Conservation (phyloP, 2,113 vertebrate species). For the Heliornis fulica region DNA sequence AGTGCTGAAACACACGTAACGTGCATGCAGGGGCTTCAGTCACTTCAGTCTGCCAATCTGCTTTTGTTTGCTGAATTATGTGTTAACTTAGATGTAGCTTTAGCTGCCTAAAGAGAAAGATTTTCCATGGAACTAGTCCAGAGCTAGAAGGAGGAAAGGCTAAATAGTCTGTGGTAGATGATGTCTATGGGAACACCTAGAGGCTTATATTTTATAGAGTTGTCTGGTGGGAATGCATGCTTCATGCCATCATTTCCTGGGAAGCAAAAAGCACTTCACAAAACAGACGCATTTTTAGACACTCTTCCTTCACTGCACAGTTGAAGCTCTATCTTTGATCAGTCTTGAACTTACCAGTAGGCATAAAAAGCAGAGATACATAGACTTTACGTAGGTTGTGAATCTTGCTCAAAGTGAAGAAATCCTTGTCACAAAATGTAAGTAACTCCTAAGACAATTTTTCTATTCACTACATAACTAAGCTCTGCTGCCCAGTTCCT, state of each 20-base stretch:
- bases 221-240: background rate
- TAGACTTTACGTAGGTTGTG: background rate
- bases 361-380: background rate
- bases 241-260: background rate
- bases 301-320: background rate
- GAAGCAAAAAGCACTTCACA: background rate
- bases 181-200: slow-evolving; percentile 41
- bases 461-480: background rate
- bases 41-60: background rate
- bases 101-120: background rate
- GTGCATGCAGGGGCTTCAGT: background rate
- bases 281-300: background rate
- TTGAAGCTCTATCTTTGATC: background rate
- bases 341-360: background rate
- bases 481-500: background rate
- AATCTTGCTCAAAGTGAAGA: background rate
- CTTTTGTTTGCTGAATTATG: background rate
- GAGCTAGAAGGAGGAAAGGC: background rate
- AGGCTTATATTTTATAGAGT: slow-evolving; percentile 5
- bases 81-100: background rate
- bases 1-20: background rate
- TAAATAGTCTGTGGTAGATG: background rate
- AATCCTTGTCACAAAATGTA: background rate
- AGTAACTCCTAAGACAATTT: background rate
- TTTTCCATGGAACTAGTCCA: background rate